A percentile compares a stretch with the other conserved stretches of the same genome.
These are phyloP conservation scores for Myripristis jacobus DNA, from an alignment of 2,797 vertebrate species.

Conservation along the genomic window DNA sequence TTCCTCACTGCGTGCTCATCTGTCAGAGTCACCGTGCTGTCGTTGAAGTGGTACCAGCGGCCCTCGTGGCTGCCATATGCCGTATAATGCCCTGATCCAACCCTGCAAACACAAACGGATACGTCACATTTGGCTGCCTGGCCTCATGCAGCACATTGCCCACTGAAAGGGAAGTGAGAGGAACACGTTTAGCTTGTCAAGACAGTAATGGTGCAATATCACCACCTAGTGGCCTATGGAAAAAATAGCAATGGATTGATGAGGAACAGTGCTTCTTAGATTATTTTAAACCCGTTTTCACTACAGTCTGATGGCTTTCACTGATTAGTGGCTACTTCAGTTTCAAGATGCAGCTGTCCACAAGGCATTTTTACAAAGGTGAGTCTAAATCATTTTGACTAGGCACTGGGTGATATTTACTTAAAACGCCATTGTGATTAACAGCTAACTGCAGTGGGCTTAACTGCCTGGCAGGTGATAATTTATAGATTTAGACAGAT, in stretches of 20 bases:
- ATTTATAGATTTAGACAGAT: slow-evolving; percentile 14
- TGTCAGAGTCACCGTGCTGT: slow-evolving; percentile 96
- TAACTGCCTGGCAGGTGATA: slow-evolving; percentile 12
- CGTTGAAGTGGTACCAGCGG: slow-evolving; percentile 99
- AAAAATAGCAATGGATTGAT: slow-evolving; percentile 35
- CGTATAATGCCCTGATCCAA: slow-evolving; percentile 98
- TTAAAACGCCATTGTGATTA: neutral
- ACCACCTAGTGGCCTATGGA: slow-evolving; percentile 59
- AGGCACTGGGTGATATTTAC: neutral
- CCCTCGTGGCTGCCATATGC: slow-evolving; percentile 93
- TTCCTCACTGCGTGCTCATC: slow-evolving; percentile 94
- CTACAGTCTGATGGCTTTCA: slow-evolving; percentile 23
- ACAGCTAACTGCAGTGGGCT: neutral
- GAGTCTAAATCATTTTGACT: slow-evolving; percentile 28
- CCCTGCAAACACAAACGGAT: slow-evolving; percentile 80
- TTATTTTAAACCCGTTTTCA: slow-evolving; percentile 28
- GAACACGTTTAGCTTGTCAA: neutral
- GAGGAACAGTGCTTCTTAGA: neutral
- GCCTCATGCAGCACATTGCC: slow-evolving; percentile 19
- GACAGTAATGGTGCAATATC: slow-evolving; percentile 33
- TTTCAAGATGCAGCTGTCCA: slow-evolving; percentile 50
- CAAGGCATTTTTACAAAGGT: slow-evolving; percentile 37
- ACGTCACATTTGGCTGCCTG: slow-evolving; percentile 44
- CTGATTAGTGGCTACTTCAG: slow-evolving; percentile 27
- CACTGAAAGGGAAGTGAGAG: slow-evolving; percentile 11